Evolutionary conservation across 2,113 vertebrate species (phyloP), one percentile per base, ranked within the genome.

Genomic region (Tenrec ecaudatus): DNA sequence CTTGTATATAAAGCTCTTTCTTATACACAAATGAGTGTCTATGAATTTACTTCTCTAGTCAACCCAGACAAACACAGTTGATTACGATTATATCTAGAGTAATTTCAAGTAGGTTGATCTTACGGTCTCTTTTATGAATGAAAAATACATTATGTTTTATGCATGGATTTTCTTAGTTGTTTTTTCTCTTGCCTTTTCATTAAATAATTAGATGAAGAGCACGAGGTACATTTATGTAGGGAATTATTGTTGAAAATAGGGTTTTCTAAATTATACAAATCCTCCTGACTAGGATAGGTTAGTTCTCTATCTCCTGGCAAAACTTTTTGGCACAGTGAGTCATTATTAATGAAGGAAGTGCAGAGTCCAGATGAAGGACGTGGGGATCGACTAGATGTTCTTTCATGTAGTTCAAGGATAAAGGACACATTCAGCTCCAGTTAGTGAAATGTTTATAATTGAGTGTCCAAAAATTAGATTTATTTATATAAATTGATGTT

Each of bases 41-140:
- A 7, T 53, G 47, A 53, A 53, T 53, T 53, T 53, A 10, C 11
- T 53, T 53, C 47, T 53, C 47, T 53, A 53, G 47, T 53, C 47
- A 53, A 53, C 12, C 47, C 47, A 53, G 47, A 53, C 47, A 8
- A 53, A 53, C 47, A 53, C 47, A 92, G 4, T 40, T 75, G 27
- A 69, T 69, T 76, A 83, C 27, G 83, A 33, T 92, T 82, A 68
- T 23, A 8, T 73, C 12, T 71, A 64, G 40, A 77, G 16, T 78
- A 85, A 88, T 94, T 53, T 43, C 75, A 58, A 68, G 3, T 77
- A 85, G 25, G 6, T 75, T 90, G 33, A 53, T 94, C 17, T 90
- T 78, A 11, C 73, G 22, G 43, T 22, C 47, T 85, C 10, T 95
- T 82, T 0, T 58, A 12, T 68, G 31, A n/a, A 5, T 88, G 15